Evolutionary conservation across 2,797 vertebrate species (phyloP), one percentile per base, ranked within the genome.

Genomic region (Salarias fasciatus): DNA sequence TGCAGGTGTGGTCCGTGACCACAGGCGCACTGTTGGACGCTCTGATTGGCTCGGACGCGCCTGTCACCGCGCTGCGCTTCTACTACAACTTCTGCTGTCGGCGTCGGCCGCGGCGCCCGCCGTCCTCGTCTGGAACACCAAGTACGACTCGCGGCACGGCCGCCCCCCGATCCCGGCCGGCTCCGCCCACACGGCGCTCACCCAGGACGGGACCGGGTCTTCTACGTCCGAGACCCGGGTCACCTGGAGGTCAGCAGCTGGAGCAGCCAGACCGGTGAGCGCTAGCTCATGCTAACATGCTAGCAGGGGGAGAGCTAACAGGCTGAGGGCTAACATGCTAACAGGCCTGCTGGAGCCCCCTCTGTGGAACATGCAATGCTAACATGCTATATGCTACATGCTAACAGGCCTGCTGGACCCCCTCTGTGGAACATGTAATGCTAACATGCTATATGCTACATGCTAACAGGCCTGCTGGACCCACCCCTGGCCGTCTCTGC

Each of bases 1-100:
- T 24, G 6, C 67, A 96, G 96, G 84, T 95, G 36, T 96, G 95
- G 95, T 94, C 91, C 3, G 79, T 96, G 51, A 91, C 91, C 6
- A 92, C 91, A 1, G 94, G 94, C 0, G 55, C 81, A 0, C 77
- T 95, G 72, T 52, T 90, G 40, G 91, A 93, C 37, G 33, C 77
- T 0, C 78, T 95, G 3, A 85, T 90, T 36, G 92, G 92, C 0
- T 79, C 83, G 0, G 89, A 92, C 3, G 86, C 86, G 13, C 86
- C 93, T 0, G 86, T 91, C 29, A 93, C 84, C 0, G 75, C 84
- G 1, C 48, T 94, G 24, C 53, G 67, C 3, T 28, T 88, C 4
- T 81, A 52, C 0, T 51, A 86, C 12, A 33, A 53, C 41, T 66
- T 80, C 49, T 95, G 70, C 82, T 94, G 0, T 94, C 94, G 0